Evolutionary conservation across 1,140 invertebrate genomes (phyloP).

Genomic region (Eriosoma lanigerum): DNA sequence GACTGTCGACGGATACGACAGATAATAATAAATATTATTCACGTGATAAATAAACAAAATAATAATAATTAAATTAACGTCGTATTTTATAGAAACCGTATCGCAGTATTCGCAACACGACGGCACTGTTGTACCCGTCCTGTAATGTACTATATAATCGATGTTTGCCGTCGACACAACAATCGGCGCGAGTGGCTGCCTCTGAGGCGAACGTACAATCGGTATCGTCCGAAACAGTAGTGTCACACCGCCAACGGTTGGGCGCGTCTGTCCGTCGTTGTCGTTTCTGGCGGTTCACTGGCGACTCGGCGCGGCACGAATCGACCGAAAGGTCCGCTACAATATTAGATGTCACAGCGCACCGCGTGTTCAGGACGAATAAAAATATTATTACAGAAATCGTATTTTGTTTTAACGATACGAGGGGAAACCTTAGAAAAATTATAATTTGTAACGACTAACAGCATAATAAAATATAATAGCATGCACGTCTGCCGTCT

Average conservation of each 20-base stretch:
- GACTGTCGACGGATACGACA: no score
- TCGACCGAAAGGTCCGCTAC: background rate
- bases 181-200: background rate
- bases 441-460: no score
- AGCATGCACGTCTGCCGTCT: no score
- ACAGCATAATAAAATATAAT: no score
- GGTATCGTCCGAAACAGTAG: background rate
- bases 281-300: background rate
- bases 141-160: background rate
- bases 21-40: no score
- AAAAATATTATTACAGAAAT: no score
- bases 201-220: background rate
- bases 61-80: background rate
- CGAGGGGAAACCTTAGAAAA: no score
- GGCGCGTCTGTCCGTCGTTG: background rate
- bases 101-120: background rate
- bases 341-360: no score
- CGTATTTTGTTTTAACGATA: no score
- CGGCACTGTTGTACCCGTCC: no score
- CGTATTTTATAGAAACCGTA: background rate
- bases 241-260: background rate
- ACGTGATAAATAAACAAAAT: no score
- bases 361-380: no score
- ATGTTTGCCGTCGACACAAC: background rate
- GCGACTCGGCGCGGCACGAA: background rate